These are phyloP conservation scores for Pseudomyrmex concolor DNA, from an alignment of 1,140 invertebrate species.

Conservation along the genomic window DNA sequence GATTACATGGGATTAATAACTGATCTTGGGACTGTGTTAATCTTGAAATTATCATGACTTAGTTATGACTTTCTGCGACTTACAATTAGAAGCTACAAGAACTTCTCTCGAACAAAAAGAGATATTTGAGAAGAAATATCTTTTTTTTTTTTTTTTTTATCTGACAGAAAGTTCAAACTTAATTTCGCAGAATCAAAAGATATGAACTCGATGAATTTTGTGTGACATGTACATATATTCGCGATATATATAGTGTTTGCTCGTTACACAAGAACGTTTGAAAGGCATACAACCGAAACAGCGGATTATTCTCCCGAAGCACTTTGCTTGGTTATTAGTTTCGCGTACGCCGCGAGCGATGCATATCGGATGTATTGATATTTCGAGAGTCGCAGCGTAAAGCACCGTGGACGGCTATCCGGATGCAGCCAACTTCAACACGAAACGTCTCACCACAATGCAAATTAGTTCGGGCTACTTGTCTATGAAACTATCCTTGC, in stretches of 20 bases:
- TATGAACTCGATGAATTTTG: background rate
- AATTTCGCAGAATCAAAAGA: background rate
- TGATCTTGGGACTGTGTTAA: background rate
- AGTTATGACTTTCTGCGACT: background rate
- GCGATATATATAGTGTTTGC: background rate
- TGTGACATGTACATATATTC: background rate
- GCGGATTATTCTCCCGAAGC: constrained; percentile 33
- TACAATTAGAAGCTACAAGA: background rate
- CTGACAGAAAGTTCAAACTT: background rate
- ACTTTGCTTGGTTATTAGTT: constrained; percentile 42
- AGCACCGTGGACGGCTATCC: constrained; percentile 49
- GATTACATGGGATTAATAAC: background rate
- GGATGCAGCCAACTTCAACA: constrained; percentile 67
- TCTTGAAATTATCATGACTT: background rate
- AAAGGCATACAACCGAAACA: constrained; percentile 5
- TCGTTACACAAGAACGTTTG: background rate
- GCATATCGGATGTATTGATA: constrained; percentile 50
- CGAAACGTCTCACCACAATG: constrained; percentile 73
- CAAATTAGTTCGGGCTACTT: constrained; percentile 70
- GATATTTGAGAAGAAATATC: background rate
- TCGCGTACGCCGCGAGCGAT: constrained; percentile 42
- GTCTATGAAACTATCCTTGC: constrained; percentile 56
- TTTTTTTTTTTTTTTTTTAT: background rate
- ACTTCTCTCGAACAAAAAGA: background rate
- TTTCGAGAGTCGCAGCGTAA: constrained; percentile 44